phyloP scores from a whole-genome alignment of 2,113 vertebrate species.

The Prinia subflava region DNA sequence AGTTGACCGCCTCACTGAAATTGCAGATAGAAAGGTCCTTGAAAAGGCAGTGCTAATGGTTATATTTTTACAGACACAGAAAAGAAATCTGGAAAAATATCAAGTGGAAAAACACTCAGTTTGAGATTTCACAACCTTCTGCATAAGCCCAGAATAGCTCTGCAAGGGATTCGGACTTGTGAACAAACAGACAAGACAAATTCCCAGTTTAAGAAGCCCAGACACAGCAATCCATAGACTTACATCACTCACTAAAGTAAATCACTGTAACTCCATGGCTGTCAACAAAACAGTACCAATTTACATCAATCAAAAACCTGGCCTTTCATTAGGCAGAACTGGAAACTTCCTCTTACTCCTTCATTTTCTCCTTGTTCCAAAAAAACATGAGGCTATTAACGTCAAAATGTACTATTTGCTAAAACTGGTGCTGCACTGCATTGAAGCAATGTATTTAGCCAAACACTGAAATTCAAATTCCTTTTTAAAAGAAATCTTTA shows the following conservation, averaged over 20 bases:
- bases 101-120: slow-evolving; percentile 26
- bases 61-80: neutral
- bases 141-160: slow-evolving; percentile 17
- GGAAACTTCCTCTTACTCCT: neutral
- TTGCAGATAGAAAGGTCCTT: neutral
- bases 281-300: neutral
- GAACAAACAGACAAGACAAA: slow-evolving; percentile 44
- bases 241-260: neutral
- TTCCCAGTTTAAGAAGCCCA: slow-evolving; percentile 26
- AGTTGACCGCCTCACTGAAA: neutral
- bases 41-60: neutral
- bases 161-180: slow-evolving; percentile 26
- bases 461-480: neutral
- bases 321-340: neutral
- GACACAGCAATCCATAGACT: neutral
- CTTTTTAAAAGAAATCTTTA: neutral
- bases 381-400: neutral
- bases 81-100: slow-evolving; percentile 44
- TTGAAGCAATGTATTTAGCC: neutral
- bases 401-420: neutral
- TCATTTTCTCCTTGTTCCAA: neutral
- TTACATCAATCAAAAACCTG: neutral
- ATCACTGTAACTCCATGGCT: neutral
- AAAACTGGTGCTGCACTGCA: neutral
- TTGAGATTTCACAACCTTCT: slow-evolving; percentile 56